phyloP scores from a whole-genome alignment of 2,797 vertebrate species.

The Agapornis canus region DNA sequence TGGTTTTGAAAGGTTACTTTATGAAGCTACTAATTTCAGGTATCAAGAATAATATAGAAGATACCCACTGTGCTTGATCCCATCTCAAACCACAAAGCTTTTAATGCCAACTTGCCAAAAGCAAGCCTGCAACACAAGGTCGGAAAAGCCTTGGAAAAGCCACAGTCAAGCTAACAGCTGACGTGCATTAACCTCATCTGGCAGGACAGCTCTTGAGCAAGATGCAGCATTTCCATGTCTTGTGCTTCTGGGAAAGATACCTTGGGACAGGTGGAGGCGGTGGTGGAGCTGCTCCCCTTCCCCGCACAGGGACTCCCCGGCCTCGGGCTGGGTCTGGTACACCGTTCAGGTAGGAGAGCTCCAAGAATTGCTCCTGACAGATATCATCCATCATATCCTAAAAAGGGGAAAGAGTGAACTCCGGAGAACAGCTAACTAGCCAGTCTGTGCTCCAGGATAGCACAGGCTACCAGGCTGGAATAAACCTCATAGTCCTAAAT shows the following conservation, averaged over 20 bases:
- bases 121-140: not conserved
- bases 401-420: not conserved
- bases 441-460: not conserved
- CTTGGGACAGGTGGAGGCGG: constrained; percentile 87
- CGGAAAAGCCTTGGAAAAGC: not conserved
- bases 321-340: constrained; percentile 87
- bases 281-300: constrained; percentile 89
- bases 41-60: not conserved
- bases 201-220: not conserved
- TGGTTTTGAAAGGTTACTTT: not conserved
- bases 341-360: constrained; percentile 93
- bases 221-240: not conserved
- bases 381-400: constrained; percentile 98
- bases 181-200: not conserved
- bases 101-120: not conserved
- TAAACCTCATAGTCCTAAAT: rapidly evolving
- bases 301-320: constrained; percentile 86
- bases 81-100: not conserved
- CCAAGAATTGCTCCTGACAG: constrained; percentile 93
- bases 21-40: not conserved
- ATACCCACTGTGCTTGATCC: not conserved
- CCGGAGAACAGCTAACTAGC: not conserved
- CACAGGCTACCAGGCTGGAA: not conserved
- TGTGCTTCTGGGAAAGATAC: constrained; percentile 68
- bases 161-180: not conserved